These are phyloP conservation scores for Lordiphosa fenestrarum DNA, from an alignment of 2,888 invertebrate genomes.

Conservation along the genomic window DNA sequence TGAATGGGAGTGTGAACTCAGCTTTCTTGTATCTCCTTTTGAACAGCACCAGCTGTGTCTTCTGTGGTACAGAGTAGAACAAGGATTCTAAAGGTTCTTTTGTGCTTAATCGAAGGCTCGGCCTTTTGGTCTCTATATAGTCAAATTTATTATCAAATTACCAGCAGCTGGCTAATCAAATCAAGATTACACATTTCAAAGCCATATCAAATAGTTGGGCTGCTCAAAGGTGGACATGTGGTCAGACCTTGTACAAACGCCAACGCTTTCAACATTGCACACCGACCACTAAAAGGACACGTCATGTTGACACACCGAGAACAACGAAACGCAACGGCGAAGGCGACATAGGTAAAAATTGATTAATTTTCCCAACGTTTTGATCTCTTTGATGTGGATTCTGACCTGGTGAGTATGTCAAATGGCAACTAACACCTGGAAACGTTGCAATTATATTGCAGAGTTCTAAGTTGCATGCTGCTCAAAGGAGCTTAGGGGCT, in stretches of 20 bases:
- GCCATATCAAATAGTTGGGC: background rate
- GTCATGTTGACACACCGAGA: slow-evolving; percentile 3
- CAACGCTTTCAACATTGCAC: no score
- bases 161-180: no score
- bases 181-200: background rate
- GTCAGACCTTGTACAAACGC: background rate
- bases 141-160: no score
- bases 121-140: no score
- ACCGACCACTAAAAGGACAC: no score
- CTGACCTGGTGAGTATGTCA: background rate
- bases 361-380: slow-evolving; percentile 50
- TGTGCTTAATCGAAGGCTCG: no score
- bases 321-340: background rate
- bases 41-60: no score
- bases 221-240: background rate
- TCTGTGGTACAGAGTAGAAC: no score
- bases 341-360: slow-evolving; percentile 40
- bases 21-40: no score
- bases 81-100: no score
- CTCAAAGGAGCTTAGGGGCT: slow-evolving; percentile 51
- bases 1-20: no score
- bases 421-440: slow-evolving; percentile 9
- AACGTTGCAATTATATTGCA: slow-evolving; percentile 32
- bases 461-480: slow-evolving; percentile 38
- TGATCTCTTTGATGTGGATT: slow-evolving; percentile 24